phyloP scores from a whole-genome alignment of 1,140 invertebrate genomes.

The Nixonia krombeini region DNA sequence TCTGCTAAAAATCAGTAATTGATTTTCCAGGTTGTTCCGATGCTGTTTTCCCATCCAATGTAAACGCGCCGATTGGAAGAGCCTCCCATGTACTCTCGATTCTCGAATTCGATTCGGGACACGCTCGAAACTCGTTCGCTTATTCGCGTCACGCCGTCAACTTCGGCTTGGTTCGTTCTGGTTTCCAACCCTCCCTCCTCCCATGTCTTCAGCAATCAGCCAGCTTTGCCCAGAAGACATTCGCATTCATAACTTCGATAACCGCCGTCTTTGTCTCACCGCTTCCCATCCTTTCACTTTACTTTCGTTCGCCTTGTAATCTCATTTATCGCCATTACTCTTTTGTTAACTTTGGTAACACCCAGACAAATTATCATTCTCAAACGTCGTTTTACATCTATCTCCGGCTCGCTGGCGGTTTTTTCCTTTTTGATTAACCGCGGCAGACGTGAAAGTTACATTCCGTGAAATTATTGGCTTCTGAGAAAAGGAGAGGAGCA shows the following conservation, averaged over 20 bases:
- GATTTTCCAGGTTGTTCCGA: too few relatives aligned
- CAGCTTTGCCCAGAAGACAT: slow-evolving; percentile 51
- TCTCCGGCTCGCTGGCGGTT: background rate
- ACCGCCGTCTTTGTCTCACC: slow-evolving; percentile 34
- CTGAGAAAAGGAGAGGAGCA: too few relatives aligned
- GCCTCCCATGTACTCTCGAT: slow-evolving; percentile 42
- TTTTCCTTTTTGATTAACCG: too few relatives aligned
- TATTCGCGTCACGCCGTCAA: slow-evolving; percentile 65
- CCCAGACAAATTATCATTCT: too few relatives aligned
- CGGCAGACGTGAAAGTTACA: too few relatives aligned
- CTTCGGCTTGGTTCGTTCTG: slow-evolving; percentile 43
- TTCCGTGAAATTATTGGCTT: too few relatives aligned
- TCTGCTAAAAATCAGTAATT: too few relatives aligned
- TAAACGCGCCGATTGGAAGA: slow-evolving; percentile 44
- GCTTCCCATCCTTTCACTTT: slow-evolving; percentile 21
- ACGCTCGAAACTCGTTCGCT: slow-evolving; percentile 57
- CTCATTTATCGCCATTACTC: too few relatives aligned
- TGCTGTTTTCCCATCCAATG: slow-evolving; percentile 37
- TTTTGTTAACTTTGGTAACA: too few relatives aligned
- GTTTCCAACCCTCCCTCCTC: slow-evolving; percentile 45
- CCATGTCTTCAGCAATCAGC: slow-evolving; percentile 49
- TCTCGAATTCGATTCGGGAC: slow-evolving; percentile 59
- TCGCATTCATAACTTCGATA: slow-evolving; percentile 61
- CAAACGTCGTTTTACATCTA: background rate
- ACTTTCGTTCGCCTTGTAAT: slow-evolving; percentile 26